Conservation (phyloP, 2,113 vertebrate genomes). For the Elachura formosa region DNA sequence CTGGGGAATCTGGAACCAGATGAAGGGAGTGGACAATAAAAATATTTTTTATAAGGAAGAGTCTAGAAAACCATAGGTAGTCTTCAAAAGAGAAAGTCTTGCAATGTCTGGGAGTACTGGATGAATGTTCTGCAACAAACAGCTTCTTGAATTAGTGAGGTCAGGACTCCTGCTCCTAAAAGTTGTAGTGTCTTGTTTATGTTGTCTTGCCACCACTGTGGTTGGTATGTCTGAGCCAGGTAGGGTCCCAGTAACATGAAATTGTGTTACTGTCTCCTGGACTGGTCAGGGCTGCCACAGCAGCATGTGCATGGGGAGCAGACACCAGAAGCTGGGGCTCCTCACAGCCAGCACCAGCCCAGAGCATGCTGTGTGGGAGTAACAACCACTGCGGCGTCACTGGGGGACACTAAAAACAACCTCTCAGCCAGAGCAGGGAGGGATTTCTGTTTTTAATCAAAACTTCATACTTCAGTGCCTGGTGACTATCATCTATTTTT, state of each 20-base stretch:
- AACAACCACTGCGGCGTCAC: not conserved
- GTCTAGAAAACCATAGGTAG: not conserved
- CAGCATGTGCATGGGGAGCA: not conserved
- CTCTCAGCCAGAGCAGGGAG: not conserved
- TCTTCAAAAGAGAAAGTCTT: not conserved
- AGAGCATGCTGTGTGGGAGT: not conserved
- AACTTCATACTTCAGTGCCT: not conserved
- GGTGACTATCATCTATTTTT: not conserved
- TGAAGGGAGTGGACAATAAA: not conserved
- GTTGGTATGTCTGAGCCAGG: not conserved
- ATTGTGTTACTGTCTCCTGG: not conserved
- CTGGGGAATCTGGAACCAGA: not conserved
- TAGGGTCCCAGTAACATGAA: fast-evolving
- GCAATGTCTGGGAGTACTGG: not conserved
- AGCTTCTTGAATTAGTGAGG: not conserved
- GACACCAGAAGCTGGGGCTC: not conserved
- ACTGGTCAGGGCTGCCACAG: not conserved
- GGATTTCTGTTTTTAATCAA: not conserved
- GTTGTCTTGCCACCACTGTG: not conserved
- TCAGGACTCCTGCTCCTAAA: not conserved
- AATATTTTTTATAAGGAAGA: not conserved
- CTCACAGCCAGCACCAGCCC: not conserved
- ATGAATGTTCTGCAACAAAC: not conserved
- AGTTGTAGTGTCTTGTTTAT: not conserved
- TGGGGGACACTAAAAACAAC: not conserved